A percentile compares a stretch with the other conserved stretches of the same genome.
These are phyloP conservation scores for Altica lythri DNA, from an alignment of 2,888 invertebrate species.

Conservation along the genomic window DNA sequence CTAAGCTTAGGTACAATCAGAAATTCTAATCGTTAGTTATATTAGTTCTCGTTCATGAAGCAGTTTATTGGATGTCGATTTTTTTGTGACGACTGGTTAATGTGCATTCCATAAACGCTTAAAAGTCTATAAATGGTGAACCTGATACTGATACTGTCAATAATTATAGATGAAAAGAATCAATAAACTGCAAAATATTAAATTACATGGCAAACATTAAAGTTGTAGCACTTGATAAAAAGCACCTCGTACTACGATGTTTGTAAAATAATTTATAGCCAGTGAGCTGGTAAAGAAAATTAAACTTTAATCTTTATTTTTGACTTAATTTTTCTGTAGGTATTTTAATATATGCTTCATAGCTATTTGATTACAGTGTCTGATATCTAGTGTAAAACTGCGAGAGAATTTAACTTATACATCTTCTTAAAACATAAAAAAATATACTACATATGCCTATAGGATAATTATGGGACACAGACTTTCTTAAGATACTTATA, in stretches of 20 bases:
- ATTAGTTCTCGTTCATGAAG: conserved; percentile 19
- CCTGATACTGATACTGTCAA: conserved; percentile 33
- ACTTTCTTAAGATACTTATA: no score
- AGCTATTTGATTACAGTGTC: no score
- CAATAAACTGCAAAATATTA: conserved; percentile 39
- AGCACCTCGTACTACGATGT: conserved; percentile 16
- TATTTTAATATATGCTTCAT: no score
- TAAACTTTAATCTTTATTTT: no score
- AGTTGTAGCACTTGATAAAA: conserved; percentile 21
- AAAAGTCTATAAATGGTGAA: conserved; percentile 26
- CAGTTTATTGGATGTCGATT: conserved; percentile 25
- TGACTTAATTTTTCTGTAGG: no score
- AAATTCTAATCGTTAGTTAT: conserved; percentile 7
- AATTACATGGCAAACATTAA: conserved; percentile 34
- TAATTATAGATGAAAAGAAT: conserved; percentile 36
- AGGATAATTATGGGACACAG: no score
- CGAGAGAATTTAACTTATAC: no score
- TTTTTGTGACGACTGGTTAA: conserved; percentile 19
- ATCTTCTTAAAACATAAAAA: no score
- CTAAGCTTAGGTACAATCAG: conserved; percentile 2
- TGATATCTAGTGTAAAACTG: no score
- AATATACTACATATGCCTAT: no score
- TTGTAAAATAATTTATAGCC: conserved; percentile 7
- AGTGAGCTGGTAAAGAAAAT: conserved; percentile 22
- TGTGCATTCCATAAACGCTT: conserved; percentile 18